Conservation (phyloP, 2,888 invertebrate species). For the Electrophaes corylata region DNA sequence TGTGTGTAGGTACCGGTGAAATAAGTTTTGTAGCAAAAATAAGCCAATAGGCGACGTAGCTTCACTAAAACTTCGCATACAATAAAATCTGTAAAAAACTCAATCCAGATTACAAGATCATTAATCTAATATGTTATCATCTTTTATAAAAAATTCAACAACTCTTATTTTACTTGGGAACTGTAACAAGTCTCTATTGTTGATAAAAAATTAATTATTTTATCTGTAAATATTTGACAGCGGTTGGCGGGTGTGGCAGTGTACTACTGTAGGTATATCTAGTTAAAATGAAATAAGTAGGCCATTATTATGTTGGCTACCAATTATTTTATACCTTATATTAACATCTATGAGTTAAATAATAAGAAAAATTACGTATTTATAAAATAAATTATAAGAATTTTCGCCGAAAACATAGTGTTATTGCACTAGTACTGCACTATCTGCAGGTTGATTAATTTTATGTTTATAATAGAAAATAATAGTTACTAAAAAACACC, state of each 20-base stretch:
- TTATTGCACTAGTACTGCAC: conserved; percentile 78
- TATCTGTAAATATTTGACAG: conserved; percentile 57
- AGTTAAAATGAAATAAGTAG: conserved; percentile 65
- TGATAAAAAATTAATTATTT: conserved; percentile 60
- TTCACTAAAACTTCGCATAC: conserved; percentile 60
- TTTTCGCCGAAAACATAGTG: conserved; percentile 63
- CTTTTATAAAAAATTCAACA: conserved; percentile 83
- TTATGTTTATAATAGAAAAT: conserved; percentile 41
- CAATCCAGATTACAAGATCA: conserved; percentile 85
- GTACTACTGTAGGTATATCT: conserved; percentile 54
- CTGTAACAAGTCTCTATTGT: conserved; percentile 82
- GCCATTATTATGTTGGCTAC: conserved; percentile 80
- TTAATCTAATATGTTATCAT: conserved; percentile 78
- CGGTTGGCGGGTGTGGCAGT: conserved; percentile 82
- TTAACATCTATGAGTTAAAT: conserved; percentile 42
- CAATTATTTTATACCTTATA: conserved; percentile 70
- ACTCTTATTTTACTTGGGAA: conserved; percentile 82
- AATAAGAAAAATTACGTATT: conserved; percentile 53
- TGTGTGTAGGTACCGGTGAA: conserved; percentile 56
- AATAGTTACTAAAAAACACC: conserved; percentile 39
- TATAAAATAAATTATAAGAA: conserved; percentile 68
- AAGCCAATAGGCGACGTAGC: conserved; percentile 71
- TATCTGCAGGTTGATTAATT: conserved; percentile 60
- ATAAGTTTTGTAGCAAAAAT: conserved; percentile 80
- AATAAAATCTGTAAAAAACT: conserved; percentile 81